Percentiles rank a stretch among this genome's conserved stretches.
Evolutionary conservation across 1,140 invertebrate genomes (phyloP).

Genomic region (Goniozus legneri): DNA sequence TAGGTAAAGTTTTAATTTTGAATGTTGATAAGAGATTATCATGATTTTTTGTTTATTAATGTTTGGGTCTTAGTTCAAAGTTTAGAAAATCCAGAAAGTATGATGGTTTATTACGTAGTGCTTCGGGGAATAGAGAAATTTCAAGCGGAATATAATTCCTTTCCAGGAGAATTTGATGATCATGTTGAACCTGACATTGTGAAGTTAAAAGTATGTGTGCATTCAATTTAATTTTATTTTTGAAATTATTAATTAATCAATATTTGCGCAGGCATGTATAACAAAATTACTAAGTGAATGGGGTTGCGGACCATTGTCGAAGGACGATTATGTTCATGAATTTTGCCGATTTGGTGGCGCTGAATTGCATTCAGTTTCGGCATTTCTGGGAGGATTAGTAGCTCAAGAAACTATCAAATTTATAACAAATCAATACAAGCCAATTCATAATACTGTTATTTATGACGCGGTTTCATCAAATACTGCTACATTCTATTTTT

Average conservation of each 20-base stretch:
- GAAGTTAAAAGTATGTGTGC: slow-evolving; percentile 68
- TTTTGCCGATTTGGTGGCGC: slow-evolving; percentile 90
- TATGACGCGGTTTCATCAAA: slow-evolving; percentile 92
- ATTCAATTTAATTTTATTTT: not conserved
- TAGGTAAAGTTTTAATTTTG: slow-evolving; percentile 47
- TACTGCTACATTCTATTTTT: slow-evolving; percentile 72
- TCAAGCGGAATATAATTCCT: slow-evolving; percentile 80
- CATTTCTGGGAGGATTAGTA: slow-evolving; percentile 87
- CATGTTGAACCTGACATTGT: slow-evolving; percentile 87
- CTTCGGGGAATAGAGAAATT: slow-evolving; percentile 89
- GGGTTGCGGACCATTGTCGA: slow-evolving; percentile 73
- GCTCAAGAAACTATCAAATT: slow-evolving; percentile 98
- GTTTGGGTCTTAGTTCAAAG: slow-evolving; percentile 53
- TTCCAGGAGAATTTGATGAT: slow-evolving; percentile 85
- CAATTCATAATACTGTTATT: slow-evolving; percentile 92
- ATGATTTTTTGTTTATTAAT: slow-evolving; percentile 7
- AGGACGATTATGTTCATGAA: slow-evolving; percentile 94
- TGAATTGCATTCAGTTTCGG: slow-evolving; percentile 93
- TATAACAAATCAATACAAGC: slow-evolving; percentile 95
- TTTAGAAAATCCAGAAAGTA: slow-evolving; percentile 74
- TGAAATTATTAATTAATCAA: not conserved
- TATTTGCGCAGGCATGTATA: slow-evolving; percentile 61
- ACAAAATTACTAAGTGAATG: slow-evolving; percentile 82
- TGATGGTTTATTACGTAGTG: slow-evolving; percentile 89
- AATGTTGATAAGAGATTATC: not conserved